phyloP scores from a whole-genome alignment of 2,797 vertebrate genomes.

The Brotula barbata region DNA sequence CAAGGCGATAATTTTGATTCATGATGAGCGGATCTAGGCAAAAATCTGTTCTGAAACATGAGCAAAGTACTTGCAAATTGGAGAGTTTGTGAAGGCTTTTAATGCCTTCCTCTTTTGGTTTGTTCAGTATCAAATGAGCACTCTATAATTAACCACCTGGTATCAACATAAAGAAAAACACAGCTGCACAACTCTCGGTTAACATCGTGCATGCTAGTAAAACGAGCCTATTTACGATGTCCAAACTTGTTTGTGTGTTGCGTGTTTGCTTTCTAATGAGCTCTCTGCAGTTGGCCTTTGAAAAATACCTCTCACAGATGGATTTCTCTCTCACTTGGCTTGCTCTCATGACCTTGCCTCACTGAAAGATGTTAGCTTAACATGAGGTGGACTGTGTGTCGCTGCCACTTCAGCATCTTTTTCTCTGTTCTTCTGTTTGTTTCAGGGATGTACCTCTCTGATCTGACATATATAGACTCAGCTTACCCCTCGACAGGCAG shows the following conservation, averaged over 20 bases:
- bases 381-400: no score
- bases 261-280: constrained; percentile 48
- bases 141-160: constrained; percentile 25
- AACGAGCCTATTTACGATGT: constrained; percentile 23
- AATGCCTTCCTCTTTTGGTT: constrained; percentile 3
- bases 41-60: constrained; percentile 11
- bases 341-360: neutral
- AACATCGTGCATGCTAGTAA: constrained; percentile 26
- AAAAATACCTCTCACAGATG: constrained; percentile 43
- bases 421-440: constrained; percentile 22
- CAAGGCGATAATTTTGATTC: constrained; percentile 10
- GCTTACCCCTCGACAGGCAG: constrained; percentile 98
- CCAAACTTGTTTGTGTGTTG: constrained; percentile 28
- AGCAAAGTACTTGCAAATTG: constrained; percentile 19
- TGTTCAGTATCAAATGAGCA: constrained; percentile 18
- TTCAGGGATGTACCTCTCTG: constrained; percentile 97
- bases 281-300: constrained; percentile 18
- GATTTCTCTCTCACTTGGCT: constrained; percentile 38
- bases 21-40: constrained; percentile 4
- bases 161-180: constrained; percentile 19
- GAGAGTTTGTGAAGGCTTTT: constrained; percentile 6
- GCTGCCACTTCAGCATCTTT: neutral
- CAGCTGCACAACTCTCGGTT: constrained; percentile 32
- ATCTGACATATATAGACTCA: constrained; percentile 96
- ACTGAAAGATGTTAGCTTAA: no score